Base-by-base conservation (phyloP, 1,140 invertebrate species). In the Drosophila nigromelanica region DNA sequence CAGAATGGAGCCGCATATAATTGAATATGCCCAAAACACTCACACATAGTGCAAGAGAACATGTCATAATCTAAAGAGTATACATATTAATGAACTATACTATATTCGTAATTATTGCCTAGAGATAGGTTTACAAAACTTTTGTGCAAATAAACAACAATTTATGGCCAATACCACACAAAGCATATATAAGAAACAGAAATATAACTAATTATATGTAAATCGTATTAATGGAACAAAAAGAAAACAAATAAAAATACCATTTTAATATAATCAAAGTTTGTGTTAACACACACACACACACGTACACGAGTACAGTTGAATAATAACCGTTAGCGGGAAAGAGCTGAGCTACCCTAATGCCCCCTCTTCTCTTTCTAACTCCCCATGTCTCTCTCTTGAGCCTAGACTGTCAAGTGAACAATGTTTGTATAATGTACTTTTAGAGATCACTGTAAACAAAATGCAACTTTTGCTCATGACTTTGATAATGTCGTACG, bases 401-500 rank as follows among this genome's bases (percentile, higher is more conserved):
- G 56, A 78, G 74, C 59, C 75, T 71, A 83, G 80, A 82, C 80
- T 83, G 80, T 76, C 72, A 60, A 50, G 33, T 71, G 71, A 82
- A 75, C 70, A 77, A 83, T 67, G 80, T 83, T 82, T 78, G 75
- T 82, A 78, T 82, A 78, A 72, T 67, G 76, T 81, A 80, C 67
- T 80, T 81, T 86, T 87, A 87, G 78, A 87, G 75, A 82, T 70
- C 82, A 86, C 83, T 86, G 81, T 86, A 86, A 80, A 86, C 82
- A 87, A 78, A 82, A 78, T 82, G 81, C 78, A 87, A 76, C 45
- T 78, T 86, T 87, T 86, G 78, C 81, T 87, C 80, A 87, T 81
- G 75, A 82, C 78, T 80, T 69, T 61, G 56, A 69, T 69, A 69
- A 69, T 69, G 58, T 67, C 56, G 45, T 60, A 72, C 54, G 54